Conservation (phyloP, 1,140 invertebrate genomes). For the Rhynchophorus ferrugineus region DNA sequence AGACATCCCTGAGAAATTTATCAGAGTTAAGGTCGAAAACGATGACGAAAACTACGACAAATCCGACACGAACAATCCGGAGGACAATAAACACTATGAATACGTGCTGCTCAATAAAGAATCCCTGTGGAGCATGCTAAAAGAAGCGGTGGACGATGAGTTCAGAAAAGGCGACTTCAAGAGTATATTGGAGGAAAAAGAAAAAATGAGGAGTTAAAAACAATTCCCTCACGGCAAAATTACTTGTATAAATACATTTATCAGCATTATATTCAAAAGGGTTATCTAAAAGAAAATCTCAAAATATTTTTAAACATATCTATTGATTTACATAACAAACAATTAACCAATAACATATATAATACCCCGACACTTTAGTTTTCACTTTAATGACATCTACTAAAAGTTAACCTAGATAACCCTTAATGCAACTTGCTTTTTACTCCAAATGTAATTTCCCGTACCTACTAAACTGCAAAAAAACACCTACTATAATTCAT, state of each 20-base stretch:
- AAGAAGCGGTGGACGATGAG: slow-evolving; percentile 44
- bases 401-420: too few species aligned
- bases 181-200: slow-evolving; percentile 13
- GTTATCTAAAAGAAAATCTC: too few species aligned
- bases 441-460: too few species aligned
- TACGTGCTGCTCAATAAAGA: slow-evolving; percentile 51
- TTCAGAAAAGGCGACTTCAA: slow-evolving; percentile 24
- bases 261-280: neutral
- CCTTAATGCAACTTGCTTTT: too few species aligned
- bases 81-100: slow-evolving; percentile 39
- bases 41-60: slow-evolving; percentile 32
- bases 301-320: too few species aligned
- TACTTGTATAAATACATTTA: neutral
- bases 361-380: too few species aligned
- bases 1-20: slow-evolving; percentile 39
- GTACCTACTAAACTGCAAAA: too few species aligned
- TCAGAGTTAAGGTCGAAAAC: slow-evolving; percentile 11
- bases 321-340: too few species aligned
- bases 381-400: too few species aligned
- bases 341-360: too few species aligned
- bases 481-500: too few species aligned
- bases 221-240: neutral
- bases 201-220: slow-evolving; percentile 1
- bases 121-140: slow-evolving; percentile 51
- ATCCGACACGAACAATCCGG: neutral